Evolutionary conservation across 2,113 vertebrate species (phyloP).

Genomic region (Columba janthina): DNA sequence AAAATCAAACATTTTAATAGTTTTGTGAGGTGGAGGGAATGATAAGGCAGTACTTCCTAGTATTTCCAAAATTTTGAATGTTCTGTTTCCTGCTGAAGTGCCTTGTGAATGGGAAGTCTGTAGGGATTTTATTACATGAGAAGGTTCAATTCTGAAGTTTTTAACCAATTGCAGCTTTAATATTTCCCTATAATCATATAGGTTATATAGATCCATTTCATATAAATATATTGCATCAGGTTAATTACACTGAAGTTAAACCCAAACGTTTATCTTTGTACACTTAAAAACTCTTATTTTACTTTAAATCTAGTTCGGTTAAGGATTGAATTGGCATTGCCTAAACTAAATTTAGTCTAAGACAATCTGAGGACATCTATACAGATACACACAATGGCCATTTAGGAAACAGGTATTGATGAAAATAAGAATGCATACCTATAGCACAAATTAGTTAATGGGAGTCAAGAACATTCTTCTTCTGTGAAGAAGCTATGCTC

Average conservation of each 20-base stretch:
- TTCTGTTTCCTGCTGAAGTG: not conserved
- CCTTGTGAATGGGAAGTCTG: not conserved
- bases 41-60: not conserved
- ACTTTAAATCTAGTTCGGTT: not conserved
- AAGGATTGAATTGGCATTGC: not conserved
- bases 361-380: not conserved
- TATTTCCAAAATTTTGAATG: not conserved
- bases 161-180: not conserved
- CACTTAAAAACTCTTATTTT: not conserved
- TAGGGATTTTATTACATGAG: not conserved
- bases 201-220: not conserved
- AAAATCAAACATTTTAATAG: not conserved
- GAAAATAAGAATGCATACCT: not conserved
- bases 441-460: not conserved
- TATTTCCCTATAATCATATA: not conserved
- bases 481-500: not conserved
- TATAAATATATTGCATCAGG: not conserved
- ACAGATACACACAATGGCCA: accelerated
- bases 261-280: not conserved
- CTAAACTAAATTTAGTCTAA: not conserved
- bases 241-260: not conserved
- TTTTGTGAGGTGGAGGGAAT: not conserved
- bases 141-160: not conserved
- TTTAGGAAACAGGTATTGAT: not conserved
- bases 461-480: not conserved